Base-by-base conservation (phyloP, 2,888 invertebrate species). In the Drosophila mercatorum region DNA sequence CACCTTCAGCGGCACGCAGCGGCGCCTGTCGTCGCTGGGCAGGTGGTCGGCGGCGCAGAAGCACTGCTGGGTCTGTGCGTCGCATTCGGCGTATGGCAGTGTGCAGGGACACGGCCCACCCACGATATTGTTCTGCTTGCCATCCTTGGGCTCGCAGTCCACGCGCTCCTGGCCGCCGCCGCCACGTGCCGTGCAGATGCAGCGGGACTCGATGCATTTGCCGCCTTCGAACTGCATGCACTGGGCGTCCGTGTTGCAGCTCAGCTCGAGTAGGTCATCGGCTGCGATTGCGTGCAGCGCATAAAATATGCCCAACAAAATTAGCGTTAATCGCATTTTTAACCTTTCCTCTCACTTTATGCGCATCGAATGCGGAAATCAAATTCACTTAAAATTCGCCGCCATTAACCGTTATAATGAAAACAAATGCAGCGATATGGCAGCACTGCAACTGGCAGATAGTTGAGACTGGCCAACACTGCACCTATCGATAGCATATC, bases 41-140 rank as follows among this genome's bases (percentile, higher is more conserved):
- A 89, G 51, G 51, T 77, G 81, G 22, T 68, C 61, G 5, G 22
- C 38, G 34, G 66, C 49, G 47, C 93, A 92, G 68, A 80, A 88
- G 66, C 92, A 92, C 56, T 88, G 81, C 8, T 90, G 60, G 52
- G 77, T 53, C 17, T 61, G 5, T 3, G 5, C 6, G 53, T 89
- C 77, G 77, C 92, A 92, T 55, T 81, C 80, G 22, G 92, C 65
- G 68, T 90, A 38, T 4, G 75, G 74, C 61, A 83, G 83, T 8
- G 14, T 59, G 57, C 93, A 92, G 10, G 90, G 90, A 61, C 92
- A 92, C 5, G 83, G 75, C 4, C 92, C 92, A 10, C 91, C 91
- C 51, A 92, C 86, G 22, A 92, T 81, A 66, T 92, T 92, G 59
- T 71, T 91, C 56, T 86, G 22, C 52, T 83, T 90, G 10, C 56